Base-by-base conservation (phyloP, 2,888 invertebrate species). In the Pyrrhosoma nymphula region DNA sequence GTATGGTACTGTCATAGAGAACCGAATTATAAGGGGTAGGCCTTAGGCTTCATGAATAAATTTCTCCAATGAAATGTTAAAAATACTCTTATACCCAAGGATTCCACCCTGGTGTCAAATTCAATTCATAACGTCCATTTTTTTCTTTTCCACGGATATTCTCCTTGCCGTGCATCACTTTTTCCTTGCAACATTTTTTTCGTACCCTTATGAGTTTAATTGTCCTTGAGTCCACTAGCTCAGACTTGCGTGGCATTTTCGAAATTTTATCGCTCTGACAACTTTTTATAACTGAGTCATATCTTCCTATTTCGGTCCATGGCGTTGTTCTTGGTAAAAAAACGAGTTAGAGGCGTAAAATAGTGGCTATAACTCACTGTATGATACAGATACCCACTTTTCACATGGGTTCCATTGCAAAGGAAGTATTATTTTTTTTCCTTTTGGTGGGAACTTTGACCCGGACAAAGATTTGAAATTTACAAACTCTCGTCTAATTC, bases 211-310 rank as follows among this genome's bases (percentile, higher is more conserved):
- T 23, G 26, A 69, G 69, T 69, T 69, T 26, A 69, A 69, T 69
- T n/a, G n/a, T n/a, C 69, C 69, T 26, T 69, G n/a, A n/a, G 69
- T 26, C 26, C 69, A 26, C 69, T 8, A 26, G 4, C n/a, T 10
- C 69, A 69, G 69, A n/a, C 69, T n/a, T 69, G 69, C 69, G n/a
- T 69, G 69, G n/a, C 69, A 69, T 69, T 69, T 69, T n/a, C 69
- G 3, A 69, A 69, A 69, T 69, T 69, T 69, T 69, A 69, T 69
- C 69, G 69, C 69, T n/a, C 23, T n/a, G 69, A 69, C 69, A 69
- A 69, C n/a, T 69, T 69, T 69, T 69, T 69, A 69, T n/a, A 3
- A 10, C 69, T 26, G 6, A 12, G 69, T 69, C 69, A 69, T 69
- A 69, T 69, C 69, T n/a, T n/a, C n/a, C 69, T 69, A 69, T n/a